Evolutionary conservation across 2,888 invertebrate species (phyloP), one percentile per base, ranked within the genome.

Genomic region (Hirtodrosophila alboralis): DNA sequence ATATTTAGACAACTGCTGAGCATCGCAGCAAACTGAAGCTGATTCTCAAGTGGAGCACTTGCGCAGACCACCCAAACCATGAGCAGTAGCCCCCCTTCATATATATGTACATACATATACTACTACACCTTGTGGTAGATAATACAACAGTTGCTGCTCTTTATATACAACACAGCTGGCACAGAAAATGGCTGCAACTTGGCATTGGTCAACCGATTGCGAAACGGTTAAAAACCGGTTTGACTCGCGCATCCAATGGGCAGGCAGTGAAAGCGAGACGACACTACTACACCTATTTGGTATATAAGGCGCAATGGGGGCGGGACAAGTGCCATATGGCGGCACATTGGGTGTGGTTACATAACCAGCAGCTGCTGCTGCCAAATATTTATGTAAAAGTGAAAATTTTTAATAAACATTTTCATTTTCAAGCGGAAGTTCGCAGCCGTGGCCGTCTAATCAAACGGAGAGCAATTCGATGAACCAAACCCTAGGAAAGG

Each of bases 371-470:
- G 63, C 80, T 61, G 76, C 71, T 67, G 58, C 52, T 37, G 58
- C 63, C 53, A 53, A 56, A 37, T 68, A 84, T 80, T 67, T 81
- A 84, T 81, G 81, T 73, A 78, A 75, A 83, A 81, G 78, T 75
- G 78, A 71, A 81, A 75, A 84, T 70, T 84, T 84, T 74, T 78
- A 78, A 84, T 81, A 84, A 75, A 83, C 78, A 81, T 84, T 84
- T 77, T 73, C 73, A 75, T 76, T 75, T 80, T 71, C 65, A 38
- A 53, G 49, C 80, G 77, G 80, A 77, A 75, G 67, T 66, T 69
- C 41, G 67, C 56, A 36, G 40, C 57, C 58, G 48, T 47, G 36
- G 58, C 40, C 54, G 61, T 51, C 77, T 71, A 72, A 77, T 77
- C 77, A 71, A 75, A 69, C 81, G 54, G 21, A 41, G 52, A 43